Conservation (phyloP, 2,797 vertebrate species). For the Sebastes steindachneri region DNA sequence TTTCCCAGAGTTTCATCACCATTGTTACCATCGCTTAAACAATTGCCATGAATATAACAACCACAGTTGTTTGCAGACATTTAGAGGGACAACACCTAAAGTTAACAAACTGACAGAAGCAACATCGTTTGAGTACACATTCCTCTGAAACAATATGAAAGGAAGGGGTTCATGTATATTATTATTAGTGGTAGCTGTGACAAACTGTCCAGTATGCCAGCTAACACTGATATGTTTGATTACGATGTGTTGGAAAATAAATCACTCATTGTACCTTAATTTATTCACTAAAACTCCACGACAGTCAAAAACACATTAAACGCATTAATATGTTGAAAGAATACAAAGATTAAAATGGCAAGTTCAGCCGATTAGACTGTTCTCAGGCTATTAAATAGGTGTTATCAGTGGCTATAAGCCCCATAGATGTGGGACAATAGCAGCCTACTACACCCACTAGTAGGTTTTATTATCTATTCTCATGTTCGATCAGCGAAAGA, state of each 20-base stretch:
- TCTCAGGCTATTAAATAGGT: no score
- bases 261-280: neutral
- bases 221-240: neutral
- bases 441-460: no score
- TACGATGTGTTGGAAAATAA: neutral
- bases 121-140: constrained; percentile 8
- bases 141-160: neutral
- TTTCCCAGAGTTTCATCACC: constrained; percentile 73
- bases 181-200: neutral
- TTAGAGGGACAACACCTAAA: constrained; percentile 25
- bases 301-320: neutral
- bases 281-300: neutral
- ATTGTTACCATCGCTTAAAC: constrained; percentile 46
- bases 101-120: constrained; percentile 30
- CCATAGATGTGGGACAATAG: no score
- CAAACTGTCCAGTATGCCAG: neutral
- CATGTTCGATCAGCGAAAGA: no score
- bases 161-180: neutral
- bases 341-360: neutral
- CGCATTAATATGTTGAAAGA: neutral
- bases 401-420: no score
- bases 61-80: constrained; percentile 23
- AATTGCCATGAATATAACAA: constrained; percentile 39
- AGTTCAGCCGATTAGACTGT: no score
- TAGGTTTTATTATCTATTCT: no score